Conservation (phyloP, 2,113 vertebrate genomes). For the Gallinago paraguaiae region DNA sequence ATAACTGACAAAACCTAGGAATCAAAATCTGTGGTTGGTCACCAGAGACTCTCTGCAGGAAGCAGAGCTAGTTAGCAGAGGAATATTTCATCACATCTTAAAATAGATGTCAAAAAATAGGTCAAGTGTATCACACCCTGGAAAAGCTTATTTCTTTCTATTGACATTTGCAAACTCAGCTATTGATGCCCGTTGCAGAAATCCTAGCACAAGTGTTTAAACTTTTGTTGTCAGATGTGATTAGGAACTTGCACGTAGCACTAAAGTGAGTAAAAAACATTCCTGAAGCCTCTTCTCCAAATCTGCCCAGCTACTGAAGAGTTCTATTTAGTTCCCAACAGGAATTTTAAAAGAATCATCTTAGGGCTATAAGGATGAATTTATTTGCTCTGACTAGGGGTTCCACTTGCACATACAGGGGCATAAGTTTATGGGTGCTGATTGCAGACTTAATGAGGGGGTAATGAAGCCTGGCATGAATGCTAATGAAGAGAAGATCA, state of each 20-base stretch:
- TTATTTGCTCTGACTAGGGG: background rate
- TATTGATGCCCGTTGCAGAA: conserved; percentile 19
- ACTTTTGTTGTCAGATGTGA: background rate
- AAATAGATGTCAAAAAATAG: conserved; percentile 14
- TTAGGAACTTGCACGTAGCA: background rate
- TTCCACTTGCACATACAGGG: background rate
- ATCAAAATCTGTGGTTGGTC: background rate
- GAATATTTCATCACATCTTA: background rate
- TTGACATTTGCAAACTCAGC: background rate
- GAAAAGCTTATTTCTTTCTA: conserved; percentile 6
- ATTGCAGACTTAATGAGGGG: background rate
- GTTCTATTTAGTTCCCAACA: background rate
- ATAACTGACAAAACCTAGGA: background rate
- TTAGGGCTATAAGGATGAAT: background rate
- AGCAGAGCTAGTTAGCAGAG: background rate
- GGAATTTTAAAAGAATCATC: background rate
- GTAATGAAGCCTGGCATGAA: background rate
- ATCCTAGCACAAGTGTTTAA: background rate
- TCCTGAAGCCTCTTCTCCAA: background rate
- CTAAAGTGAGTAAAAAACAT: background rate
- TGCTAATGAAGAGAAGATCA: background rate
- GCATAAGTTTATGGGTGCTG: background rate
- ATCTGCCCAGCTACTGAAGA: background rate
- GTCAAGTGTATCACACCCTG: conserved; percentile 17
- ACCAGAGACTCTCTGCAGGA: background rate